Evolutionary conservation across 2,888 invertebrate species (phyloP).

Genomic region (Amiota communis): DNA sequence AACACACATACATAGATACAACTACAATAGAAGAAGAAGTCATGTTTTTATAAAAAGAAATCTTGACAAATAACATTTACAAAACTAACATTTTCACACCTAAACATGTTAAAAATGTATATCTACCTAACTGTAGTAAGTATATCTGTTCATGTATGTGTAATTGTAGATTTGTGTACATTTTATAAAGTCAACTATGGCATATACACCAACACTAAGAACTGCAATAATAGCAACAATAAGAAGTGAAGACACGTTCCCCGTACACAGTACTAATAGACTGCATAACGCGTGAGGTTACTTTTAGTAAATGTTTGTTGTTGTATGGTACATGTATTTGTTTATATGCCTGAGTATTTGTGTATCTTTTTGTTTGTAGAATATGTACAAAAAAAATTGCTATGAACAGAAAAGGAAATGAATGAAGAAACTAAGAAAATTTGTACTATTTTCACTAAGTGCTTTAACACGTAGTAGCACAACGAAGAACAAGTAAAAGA

Average conservation of each 20-base stretch:
- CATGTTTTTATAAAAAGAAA: not conserved
- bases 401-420: not conserved
- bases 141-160: not conserved
- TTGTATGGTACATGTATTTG: too few species aligned
- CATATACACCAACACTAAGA: conserved; percentile 33
- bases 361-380: conserved; percentile 41
- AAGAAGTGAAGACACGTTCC: conserved; percentile 48
- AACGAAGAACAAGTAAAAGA: not conserved
- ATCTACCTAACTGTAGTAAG: not conserved
- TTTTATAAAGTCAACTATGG: conserved; percentile 62
- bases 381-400: not conserved
- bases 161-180: conserved; percentile 58
- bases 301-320: too few species aligned
- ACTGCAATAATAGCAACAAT: conserved; percentile 27
- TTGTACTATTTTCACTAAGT: conserved; percentile 22
- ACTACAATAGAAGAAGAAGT: too few species aligned
- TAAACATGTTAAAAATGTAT: conserved; percentile 38
- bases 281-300: conserved; percentile 41
- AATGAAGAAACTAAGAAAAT: conserved; percentile 5
- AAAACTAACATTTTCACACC: conserved; percentile 45
- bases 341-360: conserved; percentile 37
- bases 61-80: conserved; percentile 22
- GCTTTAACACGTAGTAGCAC: conserved; percentile 21
- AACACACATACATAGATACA: too few species aligned
- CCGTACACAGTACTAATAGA: conserved; percentile 60